Evolutionary conservation across 2,113 vertebrate genomes (phyloP), one percentile per base, ranked within the genome.

Genomic region (Panthera tigris): DNA sequence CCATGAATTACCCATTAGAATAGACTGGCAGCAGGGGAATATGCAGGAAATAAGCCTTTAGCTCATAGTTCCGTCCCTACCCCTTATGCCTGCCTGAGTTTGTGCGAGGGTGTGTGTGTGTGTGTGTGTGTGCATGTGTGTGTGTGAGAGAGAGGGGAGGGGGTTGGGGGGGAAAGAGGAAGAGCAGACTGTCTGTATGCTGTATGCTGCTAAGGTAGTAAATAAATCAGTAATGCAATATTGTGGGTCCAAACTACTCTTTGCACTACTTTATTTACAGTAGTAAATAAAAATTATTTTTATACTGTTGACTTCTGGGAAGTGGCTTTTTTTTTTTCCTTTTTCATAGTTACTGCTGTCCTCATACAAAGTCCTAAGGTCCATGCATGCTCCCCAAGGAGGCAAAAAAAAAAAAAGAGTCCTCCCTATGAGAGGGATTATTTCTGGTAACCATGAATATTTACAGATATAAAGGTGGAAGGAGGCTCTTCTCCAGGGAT

Each of bases 271-370:
- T 98, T 98, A 98, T 98, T 98, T 98, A 98, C 98, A 98, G 98
- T 97, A 98, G 97, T 98, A 98, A 99, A 99, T 99, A 99, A 99
- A 99, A 99, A 98, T 98, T 99, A 99, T 99, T 99, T 99, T 99
- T 99, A 97, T 99, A 99, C 97, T 95, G 95, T 96, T 98, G 68
- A 85, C 81, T 98, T 48, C 80, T 61, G 68, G 89, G 57, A 79
- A 96, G 27, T 94, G 41, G 50, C 79, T 52, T 97, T n/a, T 80
- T 88, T 88, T 74, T n/a, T 86, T 87, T 33, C 27, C 41, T 80
- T 89, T 95, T 48, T 50, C 14, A 0, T 50, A 33, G 25, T 63
- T 89, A 68, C 57, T 16, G 0, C 81, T 68, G 65, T 85, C 50
- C n/a, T 94, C 27, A 52, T 66, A 80, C 85, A 90, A 80, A 87